Conservation (phyloP, 2,797 vertebrate species). For the Clarias pachynema region DNA sequence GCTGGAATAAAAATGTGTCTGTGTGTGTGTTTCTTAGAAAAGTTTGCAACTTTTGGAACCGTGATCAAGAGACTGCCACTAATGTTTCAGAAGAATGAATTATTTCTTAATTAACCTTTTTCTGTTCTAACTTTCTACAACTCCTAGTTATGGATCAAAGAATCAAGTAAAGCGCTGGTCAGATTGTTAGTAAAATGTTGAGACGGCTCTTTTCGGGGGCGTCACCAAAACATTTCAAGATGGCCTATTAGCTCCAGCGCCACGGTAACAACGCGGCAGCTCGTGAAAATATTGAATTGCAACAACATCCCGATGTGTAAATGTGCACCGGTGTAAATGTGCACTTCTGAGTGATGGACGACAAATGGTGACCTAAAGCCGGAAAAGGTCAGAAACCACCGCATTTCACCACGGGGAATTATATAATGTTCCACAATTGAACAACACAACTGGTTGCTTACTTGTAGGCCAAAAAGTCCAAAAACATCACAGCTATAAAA, state of each 20-base stretch:
- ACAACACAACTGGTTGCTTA: background rate
- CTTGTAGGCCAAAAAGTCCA: background rate
- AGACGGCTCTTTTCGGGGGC: constrained; percentile 64
- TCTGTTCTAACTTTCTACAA: background rate
- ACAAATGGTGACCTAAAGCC: constrained; percentile 81
- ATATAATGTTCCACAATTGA: background rate
- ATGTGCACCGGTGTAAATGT: constrained; percentile 60
- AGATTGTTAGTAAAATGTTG: constrained; percentile 70
- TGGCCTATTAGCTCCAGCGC: constrained; percentile 87
- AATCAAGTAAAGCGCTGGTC: constrained; percentile 67
- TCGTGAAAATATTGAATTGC: constrained; percentile 99
- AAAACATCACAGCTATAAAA: background rate
- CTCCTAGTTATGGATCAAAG: background rate
- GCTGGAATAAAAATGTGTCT: constrained; percentile 52
- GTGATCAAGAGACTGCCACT: constrained; percentile 74
- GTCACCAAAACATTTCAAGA: constrained; percentile 82
- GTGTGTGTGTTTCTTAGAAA: background rate
- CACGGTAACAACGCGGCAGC: constrained; percentile 92
- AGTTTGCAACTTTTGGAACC: constrained; percentile 63
- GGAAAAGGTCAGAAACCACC: constrained; percentile 1
- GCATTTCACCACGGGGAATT: background rate
- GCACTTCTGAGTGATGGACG: constrained; percentile 88
- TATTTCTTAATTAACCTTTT: background rate
- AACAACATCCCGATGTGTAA: constrained; percentile 83
- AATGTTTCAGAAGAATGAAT: constrained; percentile 37